A percentile compares a stretch with the other conserved stretches of the same genome.
Evolutionary conservation across 1,140 invertebrate genomes (phyloP).

Genomic region (Drosophila pseudoananassae): DNA sequence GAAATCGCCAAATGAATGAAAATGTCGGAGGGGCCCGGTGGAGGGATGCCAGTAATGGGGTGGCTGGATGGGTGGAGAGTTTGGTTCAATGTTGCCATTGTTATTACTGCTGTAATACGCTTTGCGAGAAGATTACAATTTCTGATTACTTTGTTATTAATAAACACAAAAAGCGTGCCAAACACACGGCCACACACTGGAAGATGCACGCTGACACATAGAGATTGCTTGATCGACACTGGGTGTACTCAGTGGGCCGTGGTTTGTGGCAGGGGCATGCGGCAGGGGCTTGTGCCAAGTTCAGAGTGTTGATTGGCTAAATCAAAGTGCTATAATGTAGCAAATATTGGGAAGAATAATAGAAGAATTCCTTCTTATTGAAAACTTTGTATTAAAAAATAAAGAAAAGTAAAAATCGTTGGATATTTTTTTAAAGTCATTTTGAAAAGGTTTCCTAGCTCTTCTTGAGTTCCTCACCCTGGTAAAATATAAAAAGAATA

Average conservation of each 20-base stretch:
- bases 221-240: conserved; percentile 21
- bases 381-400: too few species aligned
- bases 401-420: too few species aligned
- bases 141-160: conserved; percentile 82
- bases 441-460: too few species aligned
- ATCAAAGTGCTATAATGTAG: not conserved
- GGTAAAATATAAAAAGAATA: too few species aligned
- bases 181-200: conserved; percentile 34
- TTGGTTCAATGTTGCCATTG: conserved; percentile 60
- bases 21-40: conserved; percentile 2
- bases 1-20: conserved; percentile 42
- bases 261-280: too few species aligned
- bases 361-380: too few species aligned
- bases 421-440: too few species aligned
- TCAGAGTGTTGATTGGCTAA: not conserved
- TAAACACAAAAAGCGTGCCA: conserved; percentile 74
- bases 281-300: too few species aligned
- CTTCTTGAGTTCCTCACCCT: too few species aligned
- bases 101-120: conserved; percentile 80
- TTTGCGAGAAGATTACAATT: conserved; percentile 77
- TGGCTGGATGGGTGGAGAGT: not conserved
- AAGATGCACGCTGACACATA: conserved; percentile 29
- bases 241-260: conserved; percentile 14
- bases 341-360: not conserved
- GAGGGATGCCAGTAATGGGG: conserved; percentile 1